phyloP scores from a whole-genome alignment of 2,888 invertebrate genomes.

The Eueremaeus valkanovi region DNA sequence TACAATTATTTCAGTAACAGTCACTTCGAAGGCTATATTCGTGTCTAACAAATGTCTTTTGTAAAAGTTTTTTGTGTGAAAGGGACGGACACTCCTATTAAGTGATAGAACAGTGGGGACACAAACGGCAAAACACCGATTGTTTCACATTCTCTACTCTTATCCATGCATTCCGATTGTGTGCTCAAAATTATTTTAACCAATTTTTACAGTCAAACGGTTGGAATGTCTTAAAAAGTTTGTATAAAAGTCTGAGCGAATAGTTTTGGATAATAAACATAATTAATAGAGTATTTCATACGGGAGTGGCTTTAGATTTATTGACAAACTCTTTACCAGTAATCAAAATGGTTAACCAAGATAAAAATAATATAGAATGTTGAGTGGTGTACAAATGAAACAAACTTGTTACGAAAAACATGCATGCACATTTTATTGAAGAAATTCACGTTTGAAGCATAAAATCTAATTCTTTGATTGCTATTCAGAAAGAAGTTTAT shows the following conservation, averaged over 20 bases:
- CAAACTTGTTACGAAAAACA: too few relatives aligned
- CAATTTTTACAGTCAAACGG: neutral
- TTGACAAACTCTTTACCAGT: neutral
- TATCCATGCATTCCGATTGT: neutral
- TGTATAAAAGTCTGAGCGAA: neutral
- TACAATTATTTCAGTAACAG: constrained; percentile 28
- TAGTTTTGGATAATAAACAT: constrained; percentile 19
- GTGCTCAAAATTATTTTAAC: neutral
- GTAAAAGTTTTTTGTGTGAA: neutral
- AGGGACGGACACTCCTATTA: neutral
- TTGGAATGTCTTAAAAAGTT: too few relatives aligned
- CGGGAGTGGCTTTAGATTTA: neutral
- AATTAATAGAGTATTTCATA: constrained; percentile 10
- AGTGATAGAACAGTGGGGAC: constrained; percentile 27
- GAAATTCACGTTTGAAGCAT: constrained; percentile 28
- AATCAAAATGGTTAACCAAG: too few relatives aligned
- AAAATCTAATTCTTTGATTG: constrained; percentile 19
- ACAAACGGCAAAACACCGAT: constrained; percentile 14
- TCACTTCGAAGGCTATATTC: constrained; percentile 26
- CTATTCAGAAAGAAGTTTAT: neutral
- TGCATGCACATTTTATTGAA: neutral
- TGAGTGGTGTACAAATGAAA: too few relatives aligned
- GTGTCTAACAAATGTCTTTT: constrained; percentile 19
- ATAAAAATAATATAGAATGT: too few relatives aligned
- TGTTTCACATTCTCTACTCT: neutral